These are phyloP conservation scores for Engraulis encrasicolus DNA, from an alignment of 2,113 vertebrate genomes.

Conservation along the genomic window DNA sequence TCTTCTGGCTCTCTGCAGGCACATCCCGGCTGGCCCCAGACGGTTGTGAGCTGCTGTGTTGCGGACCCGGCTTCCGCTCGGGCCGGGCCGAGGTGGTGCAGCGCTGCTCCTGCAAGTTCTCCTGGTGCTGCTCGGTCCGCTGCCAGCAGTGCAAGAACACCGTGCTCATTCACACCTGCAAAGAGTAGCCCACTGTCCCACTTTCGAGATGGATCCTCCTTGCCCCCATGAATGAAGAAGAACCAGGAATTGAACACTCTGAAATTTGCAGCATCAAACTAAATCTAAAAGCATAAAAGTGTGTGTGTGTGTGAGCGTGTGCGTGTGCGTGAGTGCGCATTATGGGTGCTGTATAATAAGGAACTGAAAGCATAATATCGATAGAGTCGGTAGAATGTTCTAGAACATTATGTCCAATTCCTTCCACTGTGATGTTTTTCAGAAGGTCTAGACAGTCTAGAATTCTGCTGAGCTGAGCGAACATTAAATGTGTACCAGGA, in stretches of 20 bases:
- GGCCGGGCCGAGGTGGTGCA: slow-evolving; percentile 73
- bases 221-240: too few species aligned
- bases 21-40: slow-evolving; percentile 69
- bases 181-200: slow-evolving; percentile 47
- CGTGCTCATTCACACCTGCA: slow-evolving; percentile 74
- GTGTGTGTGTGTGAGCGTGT: not conserved
- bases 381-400: not conserved
- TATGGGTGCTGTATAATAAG: not conserved
- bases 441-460: slow-evolving; percentile 24
- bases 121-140: slow-evolving; percentile 78
- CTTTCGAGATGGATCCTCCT: not conserved
- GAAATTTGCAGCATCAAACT: not conserved
- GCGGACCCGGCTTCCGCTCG: slow-evolving; percentile 70
- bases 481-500: slow-evolving; percentile 8
- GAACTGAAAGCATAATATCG: not conserved
- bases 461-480: slow-evolving; percentile 6
- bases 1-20: slow-evolving; percentile 50
- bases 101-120: slow-evolving; percentile 78
- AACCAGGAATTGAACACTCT: not conserved
- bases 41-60: slow-evolving; percentile 78
- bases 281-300: not conserved
- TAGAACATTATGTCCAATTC: not conserved
- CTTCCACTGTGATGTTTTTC: not conserved
- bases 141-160: slow-evolving; percentile 77
- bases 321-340: not conserved